phyloP scores from a whole-genome alignment of 2,888 invertebrate genomes.

The Pedicia rivosa region DNA sequence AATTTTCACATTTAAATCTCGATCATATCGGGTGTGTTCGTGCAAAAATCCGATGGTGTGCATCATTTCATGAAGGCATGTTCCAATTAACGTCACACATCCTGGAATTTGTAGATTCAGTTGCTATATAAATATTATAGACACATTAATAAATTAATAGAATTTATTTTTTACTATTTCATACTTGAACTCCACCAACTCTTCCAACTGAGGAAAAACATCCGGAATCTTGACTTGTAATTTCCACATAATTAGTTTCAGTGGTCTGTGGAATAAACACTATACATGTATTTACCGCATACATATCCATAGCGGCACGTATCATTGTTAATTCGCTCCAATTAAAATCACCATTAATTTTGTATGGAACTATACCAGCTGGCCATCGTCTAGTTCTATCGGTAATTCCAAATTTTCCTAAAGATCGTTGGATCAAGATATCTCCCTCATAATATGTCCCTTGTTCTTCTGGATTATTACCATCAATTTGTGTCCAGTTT shows the following conservation, averaged over 20 bases:
- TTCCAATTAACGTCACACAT: slow-evolving; percentile 38
- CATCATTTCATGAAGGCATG: slow-evolving; percentile 54
- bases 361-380: slow-evolving; percentile 46
- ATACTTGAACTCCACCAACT: slow-evolving; percentile 32
- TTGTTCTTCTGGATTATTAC: slow-evolving; percentile 56
- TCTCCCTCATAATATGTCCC: slow-evolving; percentile 62
- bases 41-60: slow-evolving; percentile 60
- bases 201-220: slow-evolving; percentile 63
- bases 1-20: too few relatives aligned
- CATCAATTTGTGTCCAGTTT: slow-evolving; percentile 34
- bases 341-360: slow-evolving; percentile 45
- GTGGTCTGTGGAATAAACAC: slow-evolving; percentile 36
- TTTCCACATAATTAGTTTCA: slow-evolving; percentile 45
- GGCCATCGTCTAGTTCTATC: slow-evolving; percentile 39
- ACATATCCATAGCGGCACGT: slow-evolving; percentile 53
- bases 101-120: not conserved
- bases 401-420: slow-evolving; percentile 38
- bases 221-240: slow-evolving; percentile 44
- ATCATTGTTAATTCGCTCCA: too few relatives aligned
- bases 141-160: too few relatives aligned
- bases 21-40: slow-evolving; percentile 55
- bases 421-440: slow-evolving; percentile 40
- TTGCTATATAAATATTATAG: too few relatives aligned
- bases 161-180: too few relatives aligned
- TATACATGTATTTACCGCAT: slow-evolving; percentile 53